Conservation (phyloP, 2,113 vertebrate genomes). For the Cebidichthys violaceus region DNA sequence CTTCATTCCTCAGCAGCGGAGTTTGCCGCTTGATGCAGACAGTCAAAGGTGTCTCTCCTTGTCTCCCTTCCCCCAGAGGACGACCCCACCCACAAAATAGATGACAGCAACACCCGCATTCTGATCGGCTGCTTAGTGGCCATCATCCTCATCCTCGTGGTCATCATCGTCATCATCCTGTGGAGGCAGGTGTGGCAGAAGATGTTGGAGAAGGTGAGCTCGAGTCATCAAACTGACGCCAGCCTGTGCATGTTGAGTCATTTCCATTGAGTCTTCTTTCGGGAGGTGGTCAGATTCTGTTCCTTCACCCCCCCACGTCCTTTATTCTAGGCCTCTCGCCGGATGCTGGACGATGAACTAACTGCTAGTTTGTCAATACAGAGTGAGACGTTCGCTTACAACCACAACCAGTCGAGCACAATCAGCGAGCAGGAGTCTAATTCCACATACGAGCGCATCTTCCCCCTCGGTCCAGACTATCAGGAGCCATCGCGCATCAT, state of each 20-base stretch:
- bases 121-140: constrained; percentile 97
- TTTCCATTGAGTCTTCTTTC: constrained; percentile 6
- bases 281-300: constrained; percentile 47
- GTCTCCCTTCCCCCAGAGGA: constrained; percentile 74
- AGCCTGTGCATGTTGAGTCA: background rate
- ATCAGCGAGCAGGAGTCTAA: constrained; percentile 92
- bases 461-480: constrained; percentile 94
- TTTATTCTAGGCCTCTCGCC: constrained; percentile 89
- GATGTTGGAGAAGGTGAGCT: constrained; percentile 96
- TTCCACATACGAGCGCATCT: constrained; percentile 96
- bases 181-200: constrained; percentile 99
- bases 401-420: constrained; percentile 86
- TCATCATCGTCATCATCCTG: constrained; percentile 96
- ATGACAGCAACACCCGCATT: constrained; percentile 96
- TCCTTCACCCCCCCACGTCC: constrained; percentile 63
- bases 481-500: constrained; percentile 95
- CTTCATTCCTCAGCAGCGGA: too few species aligned
- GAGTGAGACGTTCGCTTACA: constrained; percentile 95
- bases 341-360: constrained; percentile 96
- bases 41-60: constrained; percentile 28
- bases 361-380: constrained; percentile 95
- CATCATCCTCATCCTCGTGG: constrained; percentile 97
- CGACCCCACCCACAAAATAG: constrained; percentile 93
- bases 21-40: background rate
- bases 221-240: background rate